Evolutionary conservation across 2,113 vertebrate genomes (phyloP), one percentile per base, ranked within the genome.

Genomic region (Myxocyprinus asiaticus): DNA sequence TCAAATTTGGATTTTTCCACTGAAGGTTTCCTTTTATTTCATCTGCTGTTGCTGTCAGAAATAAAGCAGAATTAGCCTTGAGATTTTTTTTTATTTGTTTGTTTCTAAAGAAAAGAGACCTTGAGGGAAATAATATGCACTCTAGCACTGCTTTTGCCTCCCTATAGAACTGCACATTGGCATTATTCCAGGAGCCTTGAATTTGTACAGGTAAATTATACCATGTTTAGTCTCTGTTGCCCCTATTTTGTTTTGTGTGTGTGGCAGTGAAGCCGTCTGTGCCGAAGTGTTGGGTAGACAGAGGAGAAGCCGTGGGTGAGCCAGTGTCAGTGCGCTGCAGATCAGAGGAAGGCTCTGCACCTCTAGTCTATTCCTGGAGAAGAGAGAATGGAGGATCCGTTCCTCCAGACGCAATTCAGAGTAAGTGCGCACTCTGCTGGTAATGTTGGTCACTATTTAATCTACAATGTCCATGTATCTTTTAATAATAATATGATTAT

Each of bases 281-380:
- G 12, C 96, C 95, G 0, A 87, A 89, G 87, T 97, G 96, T 84
- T 94, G 92, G 94, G 75, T 85, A 6, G 92, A 95, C 62, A 95
- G 95, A 11, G 87, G 86, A 11, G 70, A 90, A 78, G 42, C 78
- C 0, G 82, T 88, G 0, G 95, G 95, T 4, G 76, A 87, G 0
- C 84, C 93, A 1, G 70, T 94, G 79, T 88, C 93, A 0, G 85
- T 97, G 80, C 93, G 91, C 72, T 97, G 96, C 88, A 87, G 87
- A 53, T 91, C 95, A 59, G 90, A 85, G 0, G 80, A 85, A 3
- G 95, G 95, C 4, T 89, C 93, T 61, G 61, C 85, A 3, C 95
- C 95, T 2, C 84, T 97, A 4, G 80, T 73, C 22, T 96, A 96
- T 81, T 86, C 82, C 0, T 97, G 95, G 95, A 90, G 78, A 80